phyloP scores from a whole-genome alignment of 2,888 invertebrate genomes.

The Carterocephalus palaemon region DNA sequence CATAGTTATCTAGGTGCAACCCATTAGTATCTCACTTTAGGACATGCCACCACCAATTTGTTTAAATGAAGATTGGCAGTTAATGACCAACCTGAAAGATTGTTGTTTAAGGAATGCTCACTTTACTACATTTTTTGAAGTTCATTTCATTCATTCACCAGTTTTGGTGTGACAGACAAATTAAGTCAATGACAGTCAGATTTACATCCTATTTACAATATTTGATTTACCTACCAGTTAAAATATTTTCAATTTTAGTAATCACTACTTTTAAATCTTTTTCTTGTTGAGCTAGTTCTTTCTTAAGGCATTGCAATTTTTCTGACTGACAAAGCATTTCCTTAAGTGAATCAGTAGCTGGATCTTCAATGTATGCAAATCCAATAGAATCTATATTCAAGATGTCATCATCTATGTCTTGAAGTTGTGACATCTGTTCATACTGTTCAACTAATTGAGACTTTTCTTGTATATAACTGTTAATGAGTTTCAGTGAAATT shows the following conservation, averaged over 20 bases:
- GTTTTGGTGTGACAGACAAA: too few relatives aligned
- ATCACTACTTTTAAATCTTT: constrained; percentile 76
- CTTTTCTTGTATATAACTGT: constrained; percentile 84
- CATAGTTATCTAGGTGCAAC: too few relatives aligned
- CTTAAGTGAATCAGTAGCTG: constrained; percentile 79
- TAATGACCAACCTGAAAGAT: too few relatives aligned
- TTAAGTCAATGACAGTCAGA: too few relatives aligned
- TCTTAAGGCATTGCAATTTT: constrained; percentile 80
- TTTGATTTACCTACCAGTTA: constrained; percentile 46
- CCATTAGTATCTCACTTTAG: too few relatives aligned
- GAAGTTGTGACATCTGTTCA: constrained; percentile 82
- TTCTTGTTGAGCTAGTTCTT: constrained; percentile 81
- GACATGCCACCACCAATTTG: too few relatives aligned
- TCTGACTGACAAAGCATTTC: constrained; percentile 83
- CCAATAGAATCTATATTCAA: constrained; percentile 81
- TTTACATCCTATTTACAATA: too few relatives aligned
- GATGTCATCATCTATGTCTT: constrained; percentile 71
- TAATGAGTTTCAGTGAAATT: constrained; percentile 84
- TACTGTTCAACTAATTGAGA: constrained; percentile 83
- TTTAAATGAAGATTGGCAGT: too few relatives aligned
- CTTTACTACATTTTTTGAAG: too few relatives aligned
- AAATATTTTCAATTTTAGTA: constrained; percentile 54
- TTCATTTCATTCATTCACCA: too few relatives aligned
- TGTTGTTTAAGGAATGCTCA: too few relatives aligned
- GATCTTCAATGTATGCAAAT: constrained; percentile 80